Percentiles rank a stretch among this genome's conserved stretches.
Evolutionary conservation across 2,888 invertebrate species (phyloP).

Genomic region (Chouioia cunea): DNA sequence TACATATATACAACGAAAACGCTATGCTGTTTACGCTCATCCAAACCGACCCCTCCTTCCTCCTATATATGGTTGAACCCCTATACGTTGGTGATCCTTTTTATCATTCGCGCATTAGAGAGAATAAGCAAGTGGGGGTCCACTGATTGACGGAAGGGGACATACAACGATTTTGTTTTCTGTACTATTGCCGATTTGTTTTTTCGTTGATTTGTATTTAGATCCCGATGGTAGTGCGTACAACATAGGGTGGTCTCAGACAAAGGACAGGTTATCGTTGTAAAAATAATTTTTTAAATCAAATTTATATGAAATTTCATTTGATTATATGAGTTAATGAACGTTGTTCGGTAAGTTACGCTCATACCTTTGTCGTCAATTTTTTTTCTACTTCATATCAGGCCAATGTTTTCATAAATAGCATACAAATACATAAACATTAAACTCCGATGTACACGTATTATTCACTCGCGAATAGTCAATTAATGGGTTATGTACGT

Average conservation of each 20-base stretch:
- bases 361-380: no score
- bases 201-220: background rate
- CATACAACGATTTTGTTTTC: background rate
- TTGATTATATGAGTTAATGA: no score
- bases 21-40: slow-evolving; percentile 22
- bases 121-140: slow-evolving; percentile 21
- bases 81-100: slow-evolving; percentile 36
- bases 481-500: slow-evolving; percentile 42
- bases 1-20: background rate
- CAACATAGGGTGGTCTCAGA: no score
- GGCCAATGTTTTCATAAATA: no score
- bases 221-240: background rate
- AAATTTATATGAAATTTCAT: no score
- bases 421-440: no score
- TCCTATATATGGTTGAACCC: no score
- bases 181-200: background rate
- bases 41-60: background rate
- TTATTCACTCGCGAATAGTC: slow-evolving; percentile 17
- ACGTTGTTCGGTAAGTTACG: no score
- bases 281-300: no score
- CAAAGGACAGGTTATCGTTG: no score
- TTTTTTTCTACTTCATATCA: no score
- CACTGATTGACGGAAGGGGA: slow-evolving; percentile 23
- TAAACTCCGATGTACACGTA: no score
- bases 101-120: slow-evolving; percentile 44